These are phyloP conservation scores for Glaucidium brasilianum DNA, from an alignment of 2,113 vertebrate species.

Conservation along the genomic window DNA sequence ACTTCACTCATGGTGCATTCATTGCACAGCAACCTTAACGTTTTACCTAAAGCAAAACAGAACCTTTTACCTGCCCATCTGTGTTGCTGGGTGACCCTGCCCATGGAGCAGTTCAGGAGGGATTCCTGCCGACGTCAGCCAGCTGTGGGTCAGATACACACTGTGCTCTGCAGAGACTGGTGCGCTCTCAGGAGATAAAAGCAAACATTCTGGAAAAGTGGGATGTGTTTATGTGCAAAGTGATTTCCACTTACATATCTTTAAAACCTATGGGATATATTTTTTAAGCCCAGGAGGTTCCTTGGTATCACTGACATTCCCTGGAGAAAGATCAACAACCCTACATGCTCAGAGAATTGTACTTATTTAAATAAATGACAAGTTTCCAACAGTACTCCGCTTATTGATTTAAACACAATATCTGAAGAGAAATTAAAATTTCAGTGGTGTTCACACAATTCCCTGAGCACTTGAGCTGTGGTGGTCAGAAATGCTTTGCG, in stretches of 20 bases:
- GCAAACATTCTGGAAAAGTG: neutral
- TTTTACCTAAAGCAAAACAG: neutral
- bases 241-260: neutral
- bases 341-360: neutral
- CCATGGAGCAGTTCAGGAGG: accelerated
- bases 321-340: neutral
- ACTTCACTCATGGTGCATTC: neutral
- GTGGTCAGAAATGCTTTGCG: neutral
- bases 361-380: neutral
- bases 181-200: neutral
- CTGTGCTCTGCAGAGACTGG: neutral
- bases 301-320: neutral
- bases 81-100: neutral
- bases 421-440: neutral
- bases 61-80: neutral
- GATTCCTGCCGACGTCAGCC: too few relatives aligned
- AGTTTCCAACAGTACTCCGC: neutral
- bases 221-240: neutral
- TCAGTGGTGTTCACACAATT: neutral
- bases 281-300: neutral
- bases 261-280: neutral
- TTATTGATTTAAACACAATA: neutral
- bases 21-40: neutral
- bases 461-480: neutral
- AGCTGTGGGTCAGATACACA: neutral